Percentiles rank a stretch among this genome's conserved stretches.
Evolutionary conservation across 2,888 invertebrate genomes (phyloP).

Genomic region (Cheilosia scutellata): DNA sequence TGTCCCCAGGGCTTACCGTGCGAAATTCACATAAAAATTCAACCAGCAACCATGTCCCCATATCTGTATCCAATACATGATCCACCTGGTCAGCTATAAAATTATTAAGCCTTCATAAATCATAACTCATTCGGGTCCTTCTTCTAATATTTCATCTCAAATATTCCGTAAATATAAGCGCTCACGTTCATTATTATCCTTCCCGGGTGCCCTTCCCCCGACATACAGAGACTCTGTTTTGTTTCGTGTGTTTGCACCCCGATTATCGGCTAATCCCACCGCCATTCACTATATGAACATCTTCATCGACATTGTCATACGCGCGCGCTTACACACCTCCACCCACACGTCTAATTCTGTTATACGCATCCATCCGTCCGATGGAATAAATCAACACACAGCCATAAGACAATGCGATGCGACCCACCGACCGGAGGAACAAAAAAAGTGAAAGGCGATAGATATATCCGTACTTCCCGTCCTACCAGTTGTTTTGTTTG

Average conservation of each 20-base stretch:
- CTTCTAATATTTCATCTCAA: slow-evolving; percentile 62
- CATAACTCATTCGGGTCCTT: slow-evolving; percentile 65
- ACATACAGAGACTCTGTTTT: neutral
- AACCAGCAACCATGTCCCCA: neutral
- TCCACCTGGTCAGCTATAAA: slow-evolving; percentile 61
- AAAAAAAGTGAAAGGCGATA: slow-evolving; percentile 23
- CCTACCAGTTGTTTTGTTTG: neutral
- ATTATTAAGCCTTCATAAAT: slow-evolving; percentile 70
- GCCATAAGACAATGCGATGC: neutral
- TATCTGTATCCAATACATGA: slow-evolving; percentile 43
- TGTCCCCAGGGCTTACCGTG: neutral
- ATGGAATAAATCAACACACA: slow-evolving; percentile 66
- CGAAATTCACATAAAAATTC: slow-evolving; percentile 18
- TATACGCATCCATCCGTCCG: slow-evolving; percentile 62
- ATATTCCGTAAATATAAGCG: slow-evolving; percentile 43
- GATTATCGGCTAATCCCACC: slow-evolving; percentile 47
- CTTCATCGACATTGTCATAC: slow-evolving; percentile 59
- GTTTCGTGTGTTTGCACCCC: slow-evolving; percentile 36
- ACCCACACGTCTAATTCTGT: slow-evolving; percentile 26
- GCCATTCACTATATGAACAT: slow-evolving; percentile 20
- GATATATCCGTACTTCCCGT: neutral
- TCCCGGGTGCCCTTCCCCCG: too few species aligned
- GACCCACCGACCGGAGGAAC: neutral
- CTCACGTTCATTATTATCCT: slow-evolving; percentile 24
- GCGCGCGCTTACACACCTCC: slow-evolving; percentile 9